Conservation (phyloP, 2,797 vertebrate species). For the Philypnodon macrostomus region DNA sequence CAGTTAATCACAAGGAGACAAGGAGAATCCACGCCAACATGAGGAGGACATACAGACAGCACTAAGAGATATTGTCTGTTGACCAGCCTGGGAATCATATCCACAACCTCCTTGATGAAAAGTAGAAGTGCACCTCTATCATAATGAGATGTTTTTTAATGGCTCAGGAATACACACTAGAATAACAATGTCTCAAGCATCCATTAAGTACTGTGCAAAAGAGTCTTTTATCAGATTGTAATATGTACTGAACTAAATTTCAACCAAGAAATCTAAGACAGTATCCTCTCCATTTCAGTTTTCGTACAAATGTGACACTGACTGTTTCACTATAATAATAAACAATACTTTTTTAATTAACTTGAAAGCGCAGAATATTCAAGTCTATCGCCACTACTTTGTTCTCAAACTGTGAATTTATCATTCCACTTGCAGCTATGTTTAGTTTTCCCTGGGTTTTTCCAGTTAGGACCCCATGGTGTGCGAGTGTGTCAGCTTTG, state of each 20-base stretch:
- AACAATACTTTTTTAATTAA: slow-evolving; percentile 4
- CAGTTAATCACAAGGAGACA: too few species aligned
- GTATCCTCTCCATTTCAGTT: neutral
- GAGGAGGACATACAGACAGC: too few species aligned
- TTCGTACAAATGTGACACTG: neutral
- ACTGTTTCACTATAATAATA: neutral
- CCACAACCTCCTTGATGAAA: too few species aligned
- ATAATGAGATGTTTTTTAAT: too few species aligned
- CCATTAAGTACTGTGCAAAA: neutral
- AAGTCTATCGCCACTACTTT: slow-evolving; percentile 8
- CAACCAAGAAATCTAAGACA: neutral
- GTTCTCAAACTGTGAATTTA: slow-evolving; percentile 37
- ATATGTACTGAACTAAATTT: neutral
- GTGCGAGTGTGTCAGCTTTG: slow-evolving; percentile 43
- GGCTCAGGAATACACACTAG: neutral
- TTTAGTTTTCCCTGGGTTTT: slow-evolving; percentile 29
- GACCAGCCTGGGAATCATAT: too few species aligned
- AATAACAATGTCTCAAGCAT: slow-evolving; percentile 10
- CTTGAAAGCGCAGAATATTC: slow-evolving; percentile 12
- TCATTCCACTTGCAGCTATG: slow-evolving; percentile 26
- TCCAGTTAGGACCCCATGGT: slow-evolving; percentile 31
- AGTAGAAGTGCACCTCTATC: too few species aligned
- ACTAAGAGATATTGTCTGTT: too few species aligned
- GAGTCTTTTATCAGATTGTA: neutral
- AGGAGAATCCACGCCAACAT: too few species aligned